Evolutionary conservation across 2,113 vertebrate genomes (phyloP).

Genomic region (Rhinichthys klamathensis): DNA sequence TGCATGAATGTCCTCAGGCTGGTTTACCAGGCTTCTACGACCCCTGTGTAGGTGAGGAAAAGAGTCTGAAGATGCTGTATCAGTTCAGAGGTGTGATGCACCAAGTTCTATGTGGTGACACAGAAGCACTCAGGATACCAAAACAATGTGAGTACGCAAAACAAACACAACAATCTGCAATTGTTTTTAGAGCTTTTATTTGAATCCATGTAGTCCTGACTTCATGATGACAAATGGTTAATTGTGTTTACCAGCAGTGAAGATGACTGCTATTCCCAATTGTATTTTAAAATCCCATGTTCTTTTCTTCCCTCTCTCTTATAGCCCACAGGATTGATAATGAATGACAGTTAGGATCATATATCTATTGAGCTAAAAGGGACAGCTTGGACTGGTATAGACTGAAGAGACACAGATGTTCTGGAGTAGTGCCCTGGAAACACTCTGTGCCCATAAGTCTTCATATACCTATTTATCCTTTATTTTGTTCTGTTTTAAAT

Average conservation of each 20-base stretch:
- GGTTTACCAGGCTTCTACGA: slow-evolving; percentile 98
- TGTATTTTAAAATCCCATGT: not conserved
- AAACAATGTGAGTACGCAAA: slow-evolving; percentile 92
- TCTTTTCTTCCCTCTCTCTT: slow-evolving; percentile 41
- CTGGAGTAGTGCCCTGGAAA: slow-evolving; percentile 68
- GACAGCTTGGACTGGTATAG: slow-evolving; percentile 55
- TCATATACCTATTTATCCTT: slow-evolving; percentile 64
- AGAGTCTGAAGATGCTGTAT: slow-evolving; percentile 97
- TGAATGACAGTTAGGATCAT: slow-evolving; percentile 86
- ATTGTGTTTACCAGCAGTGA: not conserved
- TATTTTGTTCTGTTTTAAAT: slow-evolving; percentile 63
- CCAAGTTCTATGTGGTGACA: slow-evolving; percentile 91
- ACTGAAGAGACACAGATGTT: slow-evolving; percentile 60
- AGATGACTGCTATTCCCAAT: slow-evolving; percentile 15
- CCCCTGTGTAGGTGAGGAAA: slow-evolving; percentile 95
- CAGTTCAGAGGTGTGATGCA: slow-evolving; percentile 97
- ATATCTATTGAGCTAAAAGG: slow-evolving; percentile 61
- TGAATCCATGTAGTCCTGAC: not conserved
- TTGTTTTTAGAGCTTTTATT: slow-evolving; percentile 6
- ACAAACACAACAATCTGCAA: not conserved
- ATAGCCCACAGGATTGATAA: slow-evolving; percentile 96
- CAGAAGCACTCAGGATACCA: slow-evolving; percentile 96
- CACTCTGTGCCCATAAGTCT: slow-evolving; percentile 61
- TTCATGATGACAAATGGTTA: not conserved
- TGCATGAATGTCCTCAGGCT: slow-evolving; percentile 72